Evolutionary conservation across 2,888 invertebrate genomes (phyloP), one percentile per base, ranked within the genome.

Genomic region (Hydrotaea cyrtoneurina): DNA sequence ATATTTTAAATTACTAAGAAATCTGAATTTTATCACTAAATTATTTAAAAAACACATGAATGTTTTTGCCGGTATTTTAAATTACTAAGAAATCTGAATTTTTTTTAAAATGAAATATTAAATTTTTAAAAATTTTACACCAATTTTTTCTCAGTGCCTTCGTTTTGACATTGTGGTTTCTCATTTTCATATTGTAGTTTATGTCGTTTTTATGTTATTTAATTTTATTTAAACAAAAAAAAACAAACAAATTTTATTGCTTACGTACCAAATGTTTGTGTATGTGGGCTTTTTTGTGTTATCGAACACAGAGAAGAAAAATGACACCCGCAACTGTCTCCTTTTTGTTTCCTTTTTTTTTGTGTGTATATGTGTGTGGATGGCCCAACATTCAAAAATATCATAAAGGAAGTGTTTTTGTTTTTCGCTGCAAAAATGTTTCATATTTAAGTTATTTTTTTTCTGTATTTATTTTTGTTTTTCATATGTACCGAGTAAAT

Each of bases 61-160:
- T n/a, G n/a, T n/a, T n/a, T n/a, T n/a, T n/a, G n/a, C n/a, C n/a
- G n/a, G n/a, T n/a, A n/a, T n/a, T n/a, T n/a, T n/a, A n/a, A n/a
- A n/a, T n/a, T n/a, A n/a, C n/a, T n/a, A n/a, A n/a, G n/a, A n/a
- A n/a, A n/a, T n/a, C n/a, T n/a, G n/a, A n/a, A n/a, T n/a, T n/a
- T n/a, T 36, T 36, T 36, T 5, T 36, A 8, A 3, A 10, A 13
- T 36, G 43, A 13, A 36, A 43, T 8, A 13, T 43, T 7, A 43
- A 13, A 43, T n/a, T n/a, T n/a, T 31, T 31, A 4, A 31, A 31
- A 2, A 31, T 31, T 31, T 31, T 4, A 31, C 7, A 4, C 31
- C 7, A 31, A 31, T 31, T 31, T 74, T 57, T 78, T 74, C 73
- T 69, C 59, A 73, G 21, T 73, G 76, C 26, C 59, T 53, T 62